Percentiles rank a stretch among this genome's conserved stretches.
These are phyloP conservation scores for Pachymerium ferrugineum DNA, from an alignment of 2,888 invertebrate genomes.

Conservation along the genomic window DNA sequence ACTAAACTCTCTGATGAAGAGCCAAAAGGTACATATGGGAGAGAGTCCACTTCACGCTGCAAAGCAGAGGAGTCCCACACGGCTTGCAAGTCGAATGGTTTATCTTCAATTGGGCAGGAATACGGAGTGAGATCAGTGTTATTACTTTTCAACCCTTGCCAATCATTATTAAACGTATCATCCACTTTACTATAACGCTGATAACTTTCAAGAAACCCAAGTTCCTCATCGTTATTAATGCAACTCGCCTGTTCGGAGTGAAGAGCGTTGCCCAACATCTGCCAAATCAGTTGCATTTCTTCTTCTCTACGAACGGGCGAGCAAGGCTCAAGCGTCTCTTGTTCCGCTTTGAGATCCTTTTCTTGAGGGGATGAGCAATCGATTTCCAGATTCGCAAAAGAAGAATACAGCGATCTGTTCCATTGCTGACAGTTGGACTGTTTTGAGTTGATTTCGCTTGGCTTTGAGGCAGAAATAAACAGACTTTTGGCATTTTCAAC, in stretches of 20 bases:
- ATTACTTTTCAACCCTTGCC: neutral
- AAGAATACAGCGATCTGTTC: constrained; percentile 23
- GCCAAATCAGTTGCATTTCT: constrained; percentile 35
- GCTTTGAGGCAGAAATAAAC: neutral
- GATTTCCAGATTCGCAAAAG: constrained; percentile 27
- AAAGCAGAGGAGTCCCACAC: constrained; percentile 27
- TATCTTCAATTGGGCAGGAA: constrained; percentile 24
- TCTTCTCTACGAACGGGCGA: constrained; percentile 25
- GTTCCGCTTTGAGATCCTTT: constrained; percentile 25
- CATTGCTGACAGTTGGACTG: neutral
- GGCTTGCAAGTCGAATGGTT: constrained; percentile 13
- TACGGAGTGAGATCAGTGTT: neutral
- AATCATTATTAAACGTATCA: neutral
- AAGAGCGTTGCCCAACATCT: constrained; percentile 31
- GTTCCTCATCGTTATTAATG: constrained; percentile 2
- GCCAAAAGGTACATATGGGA: neutral
- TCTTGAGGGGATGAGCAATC: constrained; percentile 30
- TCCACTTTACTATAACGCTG: neutral
- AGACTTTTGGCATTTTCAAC: neutral
- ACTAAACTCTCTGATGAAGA: constrained; percentile 1
- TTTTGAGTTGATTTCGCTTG: neutral
- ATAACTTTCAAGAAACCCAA: constrained; percentile 1
- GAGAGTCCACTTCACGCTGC: constrained; percentile 4
- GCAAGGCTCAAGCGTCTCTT: neutral
- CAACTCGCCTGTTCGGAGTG: constrained; percentile 6